Evolutionary conservation across 2,888 invertebrate species (phyloP).

Genomic region (Diloba caeruleocephala): DNA sequence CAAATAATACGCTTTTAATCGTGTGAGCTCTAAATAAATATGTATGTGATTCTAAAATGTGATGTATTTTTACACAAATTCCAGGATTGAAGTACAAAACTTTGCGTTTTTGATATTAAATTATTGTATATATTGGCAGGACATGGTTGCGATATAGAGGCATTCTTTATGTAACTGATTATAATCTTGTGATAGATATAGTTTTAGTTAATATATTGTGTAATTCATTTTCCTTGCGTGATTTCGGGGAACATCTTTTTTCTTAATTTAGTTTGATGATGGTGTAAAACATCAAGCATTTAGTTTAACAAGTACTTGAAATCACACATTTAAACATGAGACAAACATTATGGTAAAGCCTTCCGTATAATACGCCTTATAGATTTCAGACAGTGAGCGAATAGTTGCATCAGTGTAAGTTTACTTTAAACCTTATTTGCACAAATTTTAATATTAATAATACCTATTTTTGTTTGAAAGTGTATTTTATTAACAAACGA

Average conservation of each 20-base stretch:
- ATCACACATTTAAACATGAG: slow-evolving; percentile 1
- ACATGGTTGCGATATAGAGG: slow-evolving; percentile 31
- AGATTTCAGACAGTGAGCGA: slow-evolving; percentile 2
- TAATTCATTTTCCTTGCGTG: slow-evolving; percentile 33
- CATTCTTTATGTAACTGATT: slow-evolving; percentile 46
- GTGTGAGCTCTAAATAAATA: slow-evolving; percentile 22
- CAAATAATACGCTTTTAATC: slow-evolving; percentile 22
- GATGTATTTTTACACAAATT: slow-evolving; percentile 66
- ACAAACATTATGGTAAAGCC: slow-evolving; percentile 9
- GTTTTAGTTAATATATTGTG: slow-evolving; percentile 40
- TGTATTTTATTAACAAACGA: slow-evolving; percentile 3
- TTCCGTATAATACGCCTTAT: slow-evolving; percentile 2
- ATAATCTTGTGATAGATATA: slow-evolving; percentile 48
- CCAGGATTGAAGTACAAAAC: slow-evolving; percentile 46
- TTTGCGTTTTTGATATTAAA: slow-evolving; percentile 41
- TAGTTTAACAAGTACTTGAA: slow-evolving; percentile 21
- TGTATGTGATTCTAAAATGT: slow-evolving; percentile 61
- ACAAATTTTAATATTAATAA: too few species aligned
- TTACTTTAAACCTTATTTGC: too few species aligned
- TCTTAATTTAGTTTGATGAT: slow-evolving; percentile 12
- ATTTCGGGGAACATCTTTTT: slow-evolving; percentile 22
- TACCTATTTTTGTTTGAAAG: slow-evolving; percentile 7
- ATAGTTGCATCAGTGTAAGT: slow-evolving; percentile 21
- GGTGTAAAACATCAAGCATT: slow-evolving; percentile 16
- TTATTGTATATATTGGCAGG: slow-evolving; percentile 42